Conservation (phyloP, 2,113 vertebrate genomes). For the Pterophyllum scalare region DNA sequence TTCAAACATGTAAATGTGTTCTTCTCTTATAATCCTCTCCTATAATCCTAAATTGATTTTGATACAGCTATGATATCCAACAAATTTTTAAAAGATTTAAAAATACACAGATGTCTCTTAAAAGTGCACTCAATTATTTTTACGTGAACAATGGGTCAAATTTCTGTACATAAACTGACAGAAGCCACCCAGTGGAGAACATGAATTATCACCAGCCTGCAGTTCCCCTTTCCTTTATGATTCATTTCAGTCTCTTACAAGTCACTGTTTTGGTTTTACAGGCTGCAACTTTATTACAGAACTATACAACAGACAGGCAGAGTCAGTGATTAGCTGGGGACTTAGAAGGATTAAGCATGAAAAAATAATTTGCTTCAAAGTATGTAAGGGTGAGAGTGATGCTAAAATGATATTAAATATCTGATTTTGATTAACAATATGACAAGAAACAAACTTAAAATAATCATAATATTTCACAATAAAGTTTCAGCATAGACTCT, state of each 20-base stretch:
- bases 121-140: slow-evolving; percentile 6
- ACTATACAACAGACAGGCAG: neutral
- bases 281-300: neutral
- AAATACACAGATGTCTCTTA: neutral
- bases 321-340: neutral
- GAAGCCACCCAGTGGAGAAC: neutral
- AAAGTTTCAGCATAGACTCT: no score
- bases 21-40: neutral
- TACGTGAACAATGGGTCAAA: neutral
- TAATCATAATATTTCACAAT: no score
- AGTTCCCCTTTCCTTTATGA: neutral
- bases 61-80: neutral
- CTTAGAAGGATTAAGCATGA: neutral
- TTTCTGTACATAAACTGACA: neutral
- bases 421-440: neutral
- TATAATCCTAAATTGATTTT: neutral
- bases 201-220: neutral
- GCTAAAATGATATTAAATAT: no score
- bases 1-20: neutral
- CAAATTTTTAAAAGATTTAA: neutral
- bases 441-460: neutral
- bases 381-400: neutral
- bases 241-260: neutral
- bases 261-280: neutral
- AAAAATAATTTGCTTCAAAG: neutral